Conservation (phyloP, 2,797 vertebrate species). For the Oryzias dopingdopingensis region DNA sequence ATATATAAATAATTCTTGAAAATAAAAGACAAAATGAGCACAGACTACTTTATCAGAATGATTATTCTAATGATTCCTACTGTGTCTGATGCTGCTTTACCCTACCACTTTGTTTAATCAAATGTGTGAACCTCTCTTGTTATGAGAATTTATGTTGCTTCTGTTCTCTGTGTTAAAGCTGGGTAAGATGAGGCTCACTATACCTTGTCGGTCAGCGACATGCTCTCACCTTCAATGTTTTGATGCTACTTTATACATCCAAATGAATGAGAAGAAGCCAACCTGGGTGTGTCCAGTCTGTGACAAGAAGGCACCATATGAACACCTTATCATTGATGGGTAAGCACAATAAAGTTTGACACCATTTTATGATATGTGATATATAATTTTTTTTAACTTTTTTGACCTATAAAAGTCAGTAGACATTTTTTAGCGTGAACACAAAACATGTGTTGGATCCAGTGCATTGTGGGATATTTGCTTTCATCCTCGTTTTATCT, state of each 20-base stretch:
- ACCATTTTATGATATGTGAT: background rate
- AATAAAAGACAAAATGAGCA: too few species aligned
- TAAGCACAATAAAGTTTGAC: constrained; percentile 63
- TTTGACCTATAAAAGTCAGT: background rate
- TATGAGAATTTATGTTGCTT: background rate
- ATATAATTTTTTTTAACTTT: background rate
- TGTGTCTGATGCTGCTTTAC: too few species aligned
- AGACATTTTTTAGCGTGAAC: background rate
- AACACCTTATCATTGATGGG: constrained; percentile 98
- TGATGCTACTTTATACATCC: constrained; percentile 96
- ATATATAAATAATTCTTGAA: too few species aligned
- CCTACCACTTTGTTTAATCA: background rate
- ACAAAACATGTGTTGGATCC: background rate
- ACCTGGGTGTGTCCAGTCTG: constrained; percentile 99
- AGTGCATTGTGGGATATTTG: background rate
- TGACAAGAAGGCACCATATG: constrained; percentile 97
- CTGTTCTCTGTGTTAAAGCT: constrained; percentile 74
- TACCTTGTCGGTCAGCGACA: constrained; percentile 91
- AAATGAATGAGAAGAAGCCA: constrained; percentile 99
- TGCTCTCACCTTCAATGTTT: constrained; percentile 98
- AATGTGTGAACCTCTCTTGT: background rate
- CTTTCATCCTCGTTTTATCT: too few species aligned
- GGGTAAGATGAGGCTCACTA: constrained; percentile 95
- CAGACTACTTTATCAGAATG: too few species aligned
- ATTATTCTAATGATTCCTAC: too few species aligned